phyloP scores from a whole-genome alignment of 2,113 vertebrate genomes.

The Hippoglossus stenolepis region DNA sequence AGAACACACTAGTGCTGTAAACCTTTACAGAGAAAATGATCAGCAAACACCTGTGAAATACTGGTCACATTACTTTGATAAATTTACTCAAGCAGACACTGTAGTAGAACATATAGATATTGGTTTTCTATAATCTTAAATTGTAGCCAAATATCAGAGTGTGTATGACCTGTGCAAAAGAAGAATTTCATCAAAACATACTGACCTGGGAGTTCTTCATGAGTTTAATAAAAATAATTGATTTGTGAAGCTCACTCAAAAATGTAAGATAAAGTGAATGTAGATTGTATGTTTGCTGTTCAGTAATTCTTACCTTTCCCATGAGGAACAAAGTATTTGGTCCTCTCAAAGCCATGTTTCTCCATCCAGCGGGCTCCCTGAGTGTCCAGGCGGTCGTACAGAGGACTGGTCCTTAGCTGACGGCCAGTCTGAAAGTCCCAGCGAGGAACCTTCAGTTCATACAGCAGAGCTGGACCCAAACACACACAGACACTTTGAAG shows the following conservation, averaged over 20 bases:
- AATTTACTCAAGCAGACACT: background rate
- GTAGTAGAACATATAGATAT: too few relatives aligned
- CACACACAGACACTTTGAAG: background rate
- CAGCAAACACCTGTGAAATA: background rate
- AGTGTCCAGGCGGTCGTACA: conserved; percentile 95
- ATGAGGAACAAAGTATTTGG: conserved; percentile 95
- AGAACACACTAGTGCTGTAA: too few relatives aligned
- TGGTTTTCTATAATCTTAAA: too few relatives aligned
- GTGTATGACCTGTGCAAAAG: too few relatives aligned
- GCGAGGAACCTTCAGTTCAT: conserved; percentile 95
- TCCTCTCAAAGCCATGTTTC: conserved; percentile 97
- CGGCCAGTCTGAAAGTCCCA: conserved; percentile 99
- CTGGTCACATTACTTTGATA: background rate
- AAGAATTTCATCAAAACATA: background rate
- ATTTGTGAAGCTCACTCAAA: background rate
- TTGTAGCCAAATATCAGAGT: too few relatives aligned
- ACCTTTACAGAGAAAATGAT: background rate
- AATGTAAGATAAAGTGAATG: background rate
- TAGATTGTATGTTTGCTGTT: background rate
- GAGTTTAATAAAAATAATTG: too few relatives aligned
- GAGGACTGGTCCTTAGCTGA: conserved; percentile 93
- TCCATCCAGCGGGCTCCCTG: conserved; percentile 99
- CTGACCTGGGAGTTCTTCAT: background rate
- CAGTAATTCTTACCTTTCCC: conserved; percentile 85
- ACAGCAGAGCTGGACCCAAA: conserved; percentile 87